Conservation (phyloP, 64 coral and sea anemone species). For the Hydrozoanthus tunicans region DNA sequence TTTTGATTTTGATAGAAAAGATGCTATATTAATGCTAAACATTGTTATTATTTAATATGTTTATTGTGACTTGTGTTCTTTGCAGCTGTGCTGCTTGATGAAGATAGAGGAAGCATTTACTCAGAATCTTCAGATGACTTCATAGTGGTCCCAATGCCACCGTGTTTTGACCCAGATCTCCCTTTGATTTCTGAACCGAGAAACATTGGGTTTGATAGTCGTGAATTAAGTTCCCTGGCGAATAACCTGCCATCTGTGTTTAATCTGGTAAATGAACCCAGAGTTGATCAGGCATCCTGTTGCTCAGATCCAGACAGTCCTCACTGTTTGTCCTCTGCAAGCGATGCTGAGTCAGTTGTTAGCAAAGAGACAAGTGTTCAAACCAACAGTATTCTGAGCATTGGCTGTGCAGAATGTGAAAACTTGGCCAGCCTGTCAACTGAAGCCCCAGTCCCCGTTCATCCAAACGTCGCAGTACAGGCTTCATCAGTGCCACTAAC, state of each 20-base stretch:
- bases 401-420: constrained; percentile 4
- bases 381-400: background rate
- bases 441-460: background rate
- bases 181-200: constrained; percentile 68
- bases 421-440: constrained; percentile 29
- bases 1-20: background rate
- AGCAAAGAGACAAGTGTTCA: constrained; percentile 5
- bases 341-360: background rate
- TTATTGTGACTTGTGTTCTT: background rate
- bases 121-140: constrained; percentile 70
- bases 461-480: background rate
- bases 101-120: constrained; percentile 3
- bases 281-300: background rate
- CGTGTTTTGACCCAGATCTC: constrained; percentile 80
- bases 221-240: constrained; percentile 37
- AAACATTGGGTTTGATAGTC: constrained; percentile 35
- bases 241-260: constrained; percentile 22
- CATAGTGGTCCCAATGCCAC: constrained; percentile 78
- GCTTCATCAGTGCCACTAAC: constrained; percentile 27
- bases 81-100: background rate
- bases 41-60: background rate
- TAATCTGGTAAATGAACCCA: background rate
- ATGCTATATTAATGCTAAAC: background rate
- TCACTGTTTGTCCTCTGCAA: background rate
- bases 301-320: background rate